Percentiles rank a stretch among this genome's conserved stretches.
These are phyloP conservation scores for Platycercus adscitus DNA, from an alignment of 2,113 vertebrate species.

Conservation along the genomic window DNA sequence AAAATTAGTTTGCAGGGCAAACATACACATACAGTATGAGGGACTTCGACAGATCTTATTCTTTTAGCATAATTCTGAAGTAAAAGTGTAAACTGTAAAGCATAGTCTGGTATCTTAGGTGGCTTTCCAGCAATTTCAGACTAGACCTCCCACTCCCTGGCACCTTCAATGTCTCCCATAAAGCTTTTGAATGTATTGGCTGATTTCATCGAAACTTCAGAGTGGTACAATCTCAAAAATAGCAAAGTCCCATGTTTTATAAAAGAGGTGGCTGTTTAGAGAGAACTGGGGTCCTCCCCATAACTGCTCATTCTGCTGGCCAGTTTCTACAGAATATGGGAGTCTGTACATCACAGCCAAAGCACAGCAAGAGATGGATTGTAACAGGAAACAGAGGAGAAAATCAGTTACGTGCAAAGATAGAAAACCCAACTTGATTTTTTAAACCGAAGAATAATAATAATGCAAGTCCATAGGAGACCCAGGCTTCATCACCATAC, in stretches of 20 bases:
- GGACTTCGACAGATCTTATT: neutral
- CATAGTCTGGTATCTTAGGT: neutral
- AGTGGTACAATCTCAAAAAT: neutral
- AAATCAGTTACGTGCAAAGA: neutral
- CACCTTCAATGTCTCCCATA: neutral
- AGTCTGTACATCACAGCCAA: neutral
- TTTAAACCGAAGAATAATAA: neutral
- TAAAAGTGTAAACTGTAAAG: neutral
- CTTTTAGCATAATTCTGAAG: neutral
- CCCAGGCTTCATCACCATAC: neutral
- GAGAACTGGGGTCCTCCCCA: neutral
- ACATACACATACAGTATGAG: neutral
- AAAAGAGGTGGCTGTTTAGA: neutral
- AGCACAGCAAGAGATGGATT: neutral
- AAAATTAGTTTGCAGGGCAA: neutral
- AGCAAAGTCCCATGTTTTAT: neutral
- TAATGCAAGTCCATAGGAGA: neutral
- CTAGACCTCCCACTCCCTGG: neutral
- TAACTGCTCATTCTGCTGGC: neutral
- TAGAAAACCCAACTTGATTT: neutral
- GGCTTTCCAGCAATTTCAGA: neutral
- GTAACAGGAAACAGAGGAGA: neutral
- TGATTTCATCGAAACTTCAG: neutral
- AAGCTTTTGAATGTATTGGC: neutral
- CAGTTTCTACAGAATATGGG: neutral